A percentile compares a stretch with the other conserved stretches of the same genome.
Evolutionary conservation across 1,140 invertebrate species (phyloP).

Genomic region (Neocloeon triangulifer): DNA sequence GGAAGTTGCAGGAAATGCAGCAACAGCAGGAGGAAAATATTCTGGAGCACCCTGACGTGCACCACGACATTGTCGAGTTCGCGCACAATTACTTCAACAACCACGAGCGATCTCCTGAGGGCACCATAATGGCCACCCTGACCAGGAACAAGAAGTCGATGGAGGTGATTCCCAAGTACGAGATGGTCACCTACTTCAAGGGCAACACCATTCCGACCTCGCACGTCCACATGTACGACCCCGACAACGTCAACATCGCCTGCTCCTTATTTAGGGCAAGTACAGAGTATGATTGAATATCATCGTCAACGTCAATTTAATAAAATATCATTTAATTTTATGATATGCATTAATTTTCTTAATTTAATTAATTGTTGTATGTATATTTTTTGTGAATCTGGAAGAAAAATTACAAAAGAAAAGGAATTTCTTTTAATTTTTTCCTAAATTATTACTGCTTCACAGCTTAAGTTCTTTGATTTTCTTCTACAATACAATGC

Average conservation of each 20-base stretch:
- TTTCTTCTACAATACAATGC: too few species aligned
- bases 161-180: slow-evolving; percentile 66
- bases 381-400: too few species aligned
- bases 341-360: too few species aligned
- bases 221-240: slow-evolving; percentile 86
- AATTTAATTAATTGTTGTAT: too few species aligned
- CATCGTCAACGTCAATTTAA: too few species aligned
- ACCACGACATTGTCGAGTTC: slow-evolving; percentile 77
- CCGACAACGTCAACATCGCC: slow-evolving; percentile 74
- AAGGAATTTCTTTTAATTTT: too few species aligned
- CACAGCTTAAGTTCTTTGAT: too few species aligned
- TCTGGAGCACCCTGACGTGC: slow-evolving; percentile 23
- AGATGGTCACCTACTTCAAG: slow-evolving; percentile 81
- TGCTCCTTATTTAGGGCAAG: slow-evolving; percentile 75
- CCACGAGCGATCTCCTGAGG: slow-evolving; percentile 64
- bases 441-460: too few species aligned
- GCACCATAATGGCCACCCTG: slow-evolving; percentile 71
- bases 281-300: slow-evolving; percentile 8
- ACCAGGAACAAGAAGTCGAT: slow-evolving; percentile 55
- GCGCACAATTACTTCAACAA: slow-evolving; percentile 83
- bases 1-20: slow-evolving; percentile 54
- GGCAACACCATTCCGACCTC: slow-evolving; percentile 75
- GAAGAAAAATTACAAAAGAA: too few species aligned
- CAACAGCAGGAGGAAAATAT: slow-evolving; percentile 26
- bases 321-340: too few species aligned